A percentile compares a stretch with the other conserved stretches of the same genome.
These are phyloP conservation scores for Atethmia centrago DNA, from an alignment of 2,888 invertebrate species.

Conservation along the genomic window DNA sequence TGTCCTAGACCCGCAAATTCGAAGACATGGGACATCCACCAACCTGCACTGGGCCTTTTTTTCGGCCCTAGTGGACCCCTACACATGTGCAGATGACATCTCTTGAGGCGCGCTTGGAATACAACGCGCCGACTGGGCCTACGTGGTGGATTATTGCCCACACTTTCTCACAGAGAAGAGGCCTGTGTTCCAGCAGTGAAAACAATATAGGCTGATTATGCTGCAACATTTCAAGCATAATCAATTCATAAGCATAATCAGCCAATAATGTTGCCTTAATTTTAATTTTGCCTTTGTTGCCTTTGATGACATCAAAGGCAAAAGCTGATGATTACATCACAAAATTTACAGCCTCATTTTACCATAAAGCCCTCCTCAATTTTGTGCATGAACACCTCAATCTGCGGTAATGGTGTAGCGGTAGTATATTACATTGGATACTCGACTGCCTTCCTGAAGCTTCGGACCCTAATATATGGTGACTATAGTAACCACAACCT, in stretches of 20 bases:
- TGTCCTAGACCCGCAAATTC: not conserved
- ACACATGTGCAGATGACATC: no score
- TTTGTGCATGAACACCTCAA: slow-evolving; percentile 55
- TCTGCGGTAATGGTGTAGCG: slow-evolving; percentile 59
- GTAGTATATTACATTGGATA: slow-evolving; percentile 59
- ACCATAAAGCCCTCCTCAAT: slow-evolving; percentile 24
- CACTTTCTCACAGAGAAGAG: not conserved
- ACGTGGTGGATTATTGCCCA: not conserved
- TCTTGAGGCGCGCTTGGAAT: no score
- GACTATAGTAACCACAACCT: slow-evolving; percentile 83
- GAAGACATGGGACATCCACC: not conserved
- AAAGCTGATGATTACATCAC: not conserved
- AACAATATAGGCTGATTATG: not conserved
- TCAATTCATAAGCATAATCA: no score
- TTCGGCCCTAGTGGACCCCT: no score
- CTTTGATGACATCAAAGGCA: not conserved
- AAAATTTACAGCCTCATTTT: not conserved
- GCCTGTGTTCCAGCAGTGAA: not conserved
- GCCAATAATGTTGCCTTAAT: no score
- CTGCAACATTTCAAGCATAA: not conserved
- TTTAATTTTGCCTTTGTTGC: no score
- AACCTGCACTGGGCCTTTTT: not conserved
- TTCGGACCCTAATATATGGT: slow-evolving; percentile 78
- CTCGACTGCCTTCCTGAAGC: slow-evolving; percentile 75
- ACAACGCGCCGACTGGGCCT: no score